Evolutionary conservation across 1,140 invertebrate genomes (phyloP).

Genomic region (Ganaspis sp.): DNA sequence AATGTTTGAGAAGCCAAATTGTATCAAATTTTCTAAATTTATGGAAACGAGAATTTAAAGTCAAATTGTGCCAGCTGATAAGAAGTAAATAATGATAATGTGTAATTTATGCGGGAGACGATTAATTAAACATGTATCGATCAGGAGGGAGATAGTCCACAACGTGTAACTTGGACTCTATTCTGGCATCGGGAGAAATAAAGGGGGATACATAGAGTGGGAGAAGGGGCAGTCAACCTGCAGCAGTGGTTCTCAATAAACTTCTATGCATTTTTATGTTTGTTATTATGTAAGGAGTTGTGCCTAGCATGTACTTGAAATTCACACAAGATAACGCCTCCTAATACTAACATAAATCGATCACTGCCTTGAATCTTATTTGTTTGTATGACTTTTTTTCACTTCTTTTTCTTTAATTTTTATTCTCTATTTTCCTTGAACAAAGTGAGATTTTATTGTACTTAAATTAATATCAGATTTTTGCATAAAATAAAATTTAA

Average conservation of each 20-base stretch:
- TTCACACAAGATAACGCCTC: slow-evolving; percentile 27
- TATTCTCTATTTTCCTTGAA: slow-evolving; percentile 7
- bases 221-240: slow-evolving; percentile 59
- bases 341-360: slow-evolving; percentile 25
- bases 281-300: slow-evolving; percentile 53
- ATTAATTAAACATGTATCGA: slow-evolving; percentile 62
- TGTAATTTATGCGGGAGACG: slow-evolving; percentile 31
- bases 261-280: slow-evolving; percentile 45
- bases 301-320: slow-evolving; percentile 18
- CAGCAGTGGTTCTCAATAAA: slow-evolving; percentile 53
- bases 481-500: not conserved
- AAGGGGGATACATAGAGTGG: slow-evolving; percentile 43
- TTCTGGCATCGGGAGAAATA: slow-evolving; percentile 42
- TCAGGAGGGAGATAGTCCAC: slow-evolving; percentile 53
- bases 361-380: slow-evolving; percentile 26
- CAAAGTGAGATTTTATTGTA: slow-evolving; percentile 34
- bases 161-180: slow-evolving; percentile 58
- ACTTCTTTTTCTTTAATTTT: not conserved
- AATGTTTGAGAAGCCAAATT: not conserved
- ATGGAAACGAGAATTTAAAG: not conserved
- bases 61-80: not conserved
- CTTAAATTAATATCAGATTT: slow-evolving; percentile 29
- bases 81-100: slow-evolving; percentile 26
- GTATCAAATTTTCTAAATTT: not conserved
- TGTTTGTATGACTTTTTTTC: slow-evolving; percentile 15